phyloP scores from a whole-genome alignment of 1,140 invertebrate species.

The Apis mellifera region DNA sequence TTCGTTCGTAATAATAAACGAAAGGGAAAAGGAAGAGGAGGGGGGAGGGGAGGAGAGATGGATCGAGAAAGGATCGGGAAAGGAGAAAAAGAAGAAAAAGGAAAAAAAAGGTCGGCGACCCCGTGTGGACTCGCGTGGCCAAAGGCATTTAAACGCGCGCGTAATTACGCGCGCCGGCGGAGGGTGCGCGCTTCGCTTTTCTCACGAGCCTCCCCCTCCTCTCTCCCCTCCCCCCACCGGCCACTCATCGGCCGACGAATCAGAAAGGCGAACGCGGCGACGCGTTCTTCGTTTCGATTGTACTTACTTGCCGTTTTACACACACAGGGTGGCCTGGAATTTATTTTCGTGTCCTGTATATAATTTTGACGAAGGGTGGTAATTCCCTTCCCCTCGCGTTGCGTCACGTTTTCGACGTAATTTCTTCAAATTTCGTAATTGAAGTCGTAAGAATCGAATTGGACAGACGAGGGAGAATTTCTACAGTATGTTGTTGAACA shows the following conservation, averaged over 20 bases:
- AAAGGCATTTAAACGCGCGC: conserved; percentile 58
- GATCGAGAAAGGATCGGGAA: neutral
- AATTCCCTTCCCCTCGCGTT: too few relatives aligned
- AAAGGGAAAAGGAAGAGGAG: neutral
- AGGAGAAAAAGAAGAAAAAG: neutral
- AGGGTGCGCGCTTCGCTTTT: conserved; percentile 62
- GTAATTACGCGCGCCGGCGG: conserved; percentile 56
- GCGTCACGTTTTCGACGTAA: too few relatives aligned
- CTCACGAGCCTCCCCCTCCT: conserved; percentile 48
- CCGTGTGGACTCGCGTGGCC: conserved; percentile 55
- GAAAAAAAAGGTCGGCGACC: conserved; percentile 38
- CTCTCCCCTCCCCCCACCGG: neutral
- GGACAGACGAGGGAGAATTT: too few relatives aligned
- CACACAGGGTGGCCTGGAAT: too few relatives aligned
- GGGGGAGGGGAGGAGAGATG: too few relatives aligned
- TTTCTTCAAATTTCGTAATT: too few relatives aligned
- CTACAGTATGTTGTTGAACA: too few relatives aligned
- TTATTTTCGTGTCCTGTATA: too few relatives aligned
- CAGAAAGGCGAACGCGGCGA: conserved; percentile 13
- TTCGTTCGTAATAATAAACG: conserved; percentile 25
- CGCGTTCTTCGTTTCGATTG: neutral
- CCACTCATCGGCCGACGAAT: neutral
- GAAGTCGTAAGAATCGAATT: too few relatives aligned
- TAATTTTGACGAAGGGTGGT: too few relatives aligned
- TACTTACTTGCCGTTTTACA: too few relatives aligned